Percentiles rank a stretch among this genome's conserved stretches.
phyloP scores from a whole-genome alignment of 2,888 invertebrate species.

The Macrophya annulata region DNA sequence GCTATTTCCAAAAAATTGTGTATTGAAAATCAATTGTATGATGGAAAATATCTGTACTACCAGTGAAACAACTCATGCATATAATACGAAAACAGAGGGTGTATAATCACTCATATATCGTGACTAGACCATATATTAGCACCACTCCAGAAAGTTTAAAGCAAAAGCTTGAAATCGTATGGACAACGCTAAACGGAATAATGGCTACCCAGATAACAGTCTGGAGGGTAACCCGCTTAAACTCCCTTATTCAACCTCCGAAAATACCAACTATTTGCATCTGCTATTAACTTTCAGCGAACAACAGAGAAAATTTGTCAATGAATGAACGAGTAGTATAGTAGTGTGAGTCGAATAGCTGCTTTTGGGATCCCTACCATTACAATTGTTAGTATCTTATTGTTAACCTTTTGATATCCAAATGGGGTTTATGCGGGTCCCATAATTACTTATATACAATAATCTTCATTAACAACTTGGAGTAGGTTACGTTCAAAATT shows the following conservation, averaged over 20 bases:
- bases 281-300: too few species aligned
- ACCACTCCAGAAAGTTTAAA: slow-evolving; percentile 10
- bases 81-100: not conserved
- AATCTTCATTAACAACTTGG: not conserved
- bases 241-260: not conserved
- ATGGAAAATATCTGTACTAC: not conserved
- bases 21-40: not conserved
- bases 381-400: not conserved
- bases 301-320: too few species aligned
- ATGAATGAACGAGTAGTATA: too few species aligned
- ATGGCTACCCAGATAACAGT: not conserved
- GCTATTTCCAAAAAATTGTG: not conserved
- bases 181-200: not conserved
- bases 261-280: not conserved
- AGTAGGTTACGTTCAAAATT: not conserved
- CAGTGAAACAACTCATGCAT: not conserved
- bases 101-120: not conserved
- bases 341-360: not conserved
- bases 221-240: not conserved
- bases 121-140: not conserved
- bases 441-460: too few species aligned
- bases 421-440: not conserved
- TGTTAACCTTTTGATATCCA: not conserved
- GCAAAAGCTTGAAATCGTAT: not conserved
- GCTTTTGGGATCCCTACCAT: not conserved